phyloP scores from a whole-genome alignment of 2,113 vertebrate species.

The Colaptes auratus region DNA sequence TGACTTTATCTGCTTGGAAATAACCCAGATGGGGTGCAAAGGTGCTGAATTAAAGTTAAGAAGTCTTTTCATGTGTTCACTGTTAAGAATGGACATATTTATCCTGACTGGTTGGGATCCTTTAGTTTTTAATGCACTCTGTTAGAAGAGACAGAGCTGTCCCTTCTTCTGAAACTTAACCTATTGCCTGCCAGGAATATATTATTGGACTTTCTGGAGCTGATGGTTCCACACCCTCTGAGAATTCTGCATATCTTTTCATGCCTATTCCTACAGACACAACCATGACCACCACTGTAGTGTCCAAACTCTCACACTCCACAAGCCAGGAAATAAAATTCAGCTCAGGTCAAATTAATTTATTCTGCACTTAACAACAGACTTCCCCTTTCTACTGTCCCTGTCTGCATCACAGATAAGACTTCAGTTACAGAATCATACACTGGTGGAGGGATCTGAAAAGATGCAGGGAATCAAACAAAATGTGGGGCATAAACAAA shows the following conservation, averaged over 20 bases:
- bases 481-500: background rate
- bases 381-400: background rate
- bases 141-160: background rate
- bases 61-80: too few relatives aligned
- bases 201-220: background rate
- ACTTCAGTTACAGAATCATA: background rate
- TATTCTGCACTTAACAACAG: slow-evolving; percentile 2
- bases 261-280: background rate
- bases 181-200: background rate
- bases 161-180: background rate
- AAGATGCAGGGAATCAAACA: background rate
- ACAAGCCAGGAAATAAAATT: background rate
- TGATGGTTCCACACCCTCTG: background rate
- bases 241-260: background rate
- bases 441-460: background rate
- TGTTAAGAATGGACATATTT: background rate
- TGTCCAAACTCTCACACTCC: background rate
- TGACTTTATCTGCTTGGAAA: background rate
- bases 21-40: background rate
- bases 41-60: background rate
- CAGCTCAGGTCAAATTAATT: background rate
- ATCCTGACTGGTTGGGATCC: background rate
- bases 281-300: background rate
- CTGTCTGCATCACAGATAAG: background rate
- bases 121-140: background rate